A percentile compares a stretch with the other conserved stretches of the same genome.
These are phyloP conservation scores for Sebastes iracundus DNA, from an alignment of 2,797 vertebrate species.

Conservation along the genomic window DNA sequence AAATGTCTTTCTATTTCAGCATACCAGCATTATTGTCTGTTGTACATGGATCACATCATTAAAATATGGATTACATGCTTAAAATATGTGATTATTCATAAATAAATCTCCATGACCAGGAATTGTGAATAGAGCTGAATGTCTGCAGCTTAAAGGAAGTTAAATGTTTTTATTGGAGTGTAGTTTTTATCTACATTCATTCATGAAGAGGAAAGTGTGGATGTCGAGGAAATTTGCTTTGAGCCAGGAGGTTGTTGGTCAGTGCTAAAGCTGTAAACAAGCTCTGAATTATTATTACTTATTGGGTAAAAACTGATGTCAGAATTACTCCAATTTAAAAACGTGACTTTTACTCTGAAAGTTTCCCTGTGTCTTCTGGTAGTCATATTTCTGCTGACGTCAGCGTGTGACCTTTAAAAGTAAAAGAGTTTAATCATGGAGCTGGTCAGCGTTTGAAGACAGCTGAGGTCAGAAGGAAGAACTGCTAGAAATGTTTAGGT, in stretches of 20 bases:
- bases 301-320: not conserved
- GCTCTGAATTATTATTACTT: no score
- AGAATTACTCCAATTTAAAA: not conserved
- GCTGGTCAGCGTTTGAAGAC: slow-evolving; percentile 9
- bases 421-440: not conserved
- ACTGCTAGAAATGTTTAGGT: slow-evolving; percentile 11
- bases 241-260: not conserved
- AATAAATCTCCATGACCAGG: not conserved
- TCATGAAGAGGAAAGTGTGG: not conserved
- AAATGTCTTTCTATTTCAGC: not conserved
- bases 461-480: not conserved
- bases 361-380: no score
- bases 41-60: not conserved
- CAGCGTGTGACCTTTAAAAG: not conserved
- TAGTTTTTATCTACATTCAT: not conserved
- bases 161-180: not conserved
- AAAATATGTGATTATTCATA: not conserved
- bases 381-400: not conserved
- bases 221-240: not conserved
- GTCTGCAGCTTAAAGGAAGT: not conserved
- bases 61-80: not conserved
- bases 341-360: not conserved
- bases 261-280: not conserved
- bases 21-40: not conserved
- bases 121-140: not conserved